Conservation (phyloP, 2,888 invertebrate species). For the Clostera curtula region DNA sequence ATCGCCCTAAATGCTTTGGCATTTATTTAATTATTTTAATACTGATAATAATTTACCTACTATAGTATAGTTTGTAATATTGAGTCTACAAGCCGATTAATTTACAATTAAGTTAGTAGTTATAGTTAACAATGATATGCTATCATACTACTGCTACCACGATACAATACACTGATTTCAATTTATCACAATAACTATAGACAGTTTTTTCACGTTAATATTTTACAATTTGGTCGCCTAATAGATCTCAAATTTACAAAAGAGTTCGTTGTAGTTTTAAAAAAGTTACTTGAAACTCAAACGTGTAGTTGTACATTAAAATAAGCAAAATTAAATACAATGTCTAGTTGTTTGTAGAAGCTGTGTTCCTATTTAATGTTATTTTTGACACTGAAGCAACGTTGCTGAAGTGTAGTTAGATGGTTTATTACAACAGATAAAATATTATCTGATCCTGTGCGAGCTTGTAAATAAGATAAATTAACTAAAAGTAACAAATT, state of each 20-base stretch:
- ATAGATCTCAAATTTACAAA: constrained; percentile 31
- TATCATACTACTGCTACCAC: constrained; percentile 35
- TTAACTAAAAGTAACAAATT: too few species aligned
- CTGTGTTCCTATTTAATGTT: too few species aligned
- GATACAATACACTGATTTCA: constrained; percentile 20
- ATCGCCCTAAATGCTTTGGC: constrained; percentile 30
- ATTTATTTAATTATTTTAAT: constrained; percentile 23
- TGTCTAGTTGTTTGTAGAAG: too few species aligned
- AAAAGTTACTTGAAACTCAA: not conserved
- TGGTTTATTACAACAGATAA: too few species aligned
- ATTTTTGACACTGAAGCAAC: too few species aligned
- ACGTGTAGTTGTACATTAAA: too few species aligned
- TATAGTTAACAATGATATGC: constrained; percentile 39
- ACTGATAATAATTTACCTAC: constrained; percentile 8
- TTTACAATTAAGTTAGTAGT: constrained; percentile 21
- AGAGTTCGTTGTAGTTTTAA: constrained; percentile 20
- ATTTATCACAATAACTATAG: constrained; percentile 35
- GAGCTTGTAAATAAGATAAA: too few species aligned
- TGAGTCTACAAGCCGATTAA: constrained; percentile 12
- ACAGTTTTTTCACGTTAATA: constrained; percentile 18
- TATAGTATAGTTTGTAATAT: too few species aligned
- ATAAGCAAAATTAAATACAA: too few species aligned
- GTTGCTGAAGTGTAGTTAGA: too few species aligned
- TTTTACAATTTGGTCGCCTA: constrained; percentile 44
- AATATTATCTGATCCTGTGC: too few species aligned